Percentiles rank a stretch among this genome's conserved stretches.
Conservation (phyloP, 2,113 vertebrate genomes). For the Ginglymostoma cirratum region DNA sequence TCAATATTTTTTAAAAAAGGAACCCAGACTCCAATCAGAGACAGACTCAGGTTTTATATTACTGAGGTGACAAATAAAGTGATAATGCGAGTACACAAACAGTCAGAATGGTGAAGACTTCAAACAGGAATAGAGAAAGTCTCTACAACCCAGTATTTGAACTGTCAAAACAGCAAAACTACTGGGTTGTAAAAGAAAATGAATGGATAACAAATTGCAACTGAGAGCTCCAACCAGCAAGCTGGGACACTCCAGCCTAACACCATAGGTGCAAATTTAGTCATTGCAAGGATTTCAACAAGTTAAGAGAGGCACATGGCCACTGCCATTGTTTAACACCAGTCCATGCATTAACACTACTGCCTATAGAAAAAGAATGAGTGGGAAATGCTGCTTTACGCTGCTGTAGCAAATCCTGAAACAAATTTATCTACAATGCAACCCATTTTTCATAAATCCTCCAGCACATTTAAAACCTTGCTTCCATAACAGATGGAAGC, state of each 20-base stretch:
- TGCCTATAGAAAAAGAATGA: not conserved
- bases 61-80: conserved; percentile 31
- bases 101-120: not conserved
- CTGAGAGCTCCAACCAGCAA: conserved; percentile 1
- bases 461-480: not conserved
- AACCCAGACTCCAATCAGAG: conserved; percentile 27
- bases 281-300: not conserved
- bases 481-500: not conserved
- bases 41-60: conserved; percentile 18
- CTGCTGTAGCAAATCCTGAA: not conserved
- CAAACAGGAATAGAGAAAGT: not conserved
- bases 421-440: not conserved
- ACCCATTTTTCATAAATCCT: not conserved
- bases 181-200: conserved; percentile 34
- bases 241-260: conserved; percentile 27
- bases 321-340: not conserved
- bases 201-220: not conserved
- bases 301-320: not conserved
- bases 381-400: not conserved
- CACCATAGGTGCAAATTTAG: not conserved
- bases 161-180: conserved; percentile 3
- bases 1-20: not conserved
- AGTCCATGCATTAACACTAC: not conserved
- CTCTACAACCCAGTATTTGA: not conserved
- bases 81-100: not conserved